Evolutionary conservation across 1,140 invertebrate species (phyloP), one percentile per base, ranked within the genome.

Genomic region (Euura saliciscinereae): DNA sequence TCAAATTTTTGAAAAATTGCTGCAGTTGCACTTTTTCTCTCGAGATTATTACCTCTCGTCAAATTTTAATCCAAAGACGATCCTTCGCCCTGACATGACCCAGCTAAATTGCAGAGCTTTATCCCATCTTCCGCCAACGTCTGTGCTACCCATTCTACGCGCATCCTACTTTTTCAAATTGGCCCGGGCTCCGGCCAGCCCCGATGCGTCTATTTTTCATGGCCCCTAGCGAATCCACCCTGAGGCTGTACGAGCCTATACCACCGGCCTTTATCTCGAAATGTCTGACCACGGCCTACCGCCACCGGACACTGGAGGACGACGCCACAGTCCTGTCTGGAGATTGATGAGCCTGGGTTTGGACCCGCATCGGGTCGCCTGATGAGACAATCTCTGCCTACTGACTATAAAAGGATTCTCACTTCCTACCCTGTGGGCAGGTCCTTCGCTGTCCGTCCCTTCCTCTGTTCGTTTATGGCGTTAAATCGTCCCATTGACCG

Each of bases 351-450:
- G 51, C 3, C 51, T n/a, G 51, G 51, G 51, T 59, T 6, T 59
- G 51, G 51, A 59, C 51, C 51, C 51, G 51, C 51, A 59, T 59
- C 51, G 51, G 51, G 51, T 59, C 51, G 3, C 51, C 51, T 59
- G 51, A 59, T 59, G 51, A 59, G 51, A 59, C 51, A n/a, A 59
- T 59, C 51, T 59, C 51, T 59, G 51, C 51, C 51, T 59, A 6
- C 5, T n/a, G 51, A 59, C 51, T n/a, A 59, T 59, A 59, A 59
- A 59, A 59, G 51, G 51, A 59, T 59, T 59, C 51, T 59, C 51
- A 59, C 51, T 59, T 59, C 13, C 13, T 2, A n/a, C 2, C 46
- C 51, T 59, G 51, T 59, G 10, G 3, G 51, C 28, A 28, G 13
- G 51, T 8, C 10, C 51, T 28, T 28, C 51, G 51, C 51, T 59